Percentiles rank a stretch among this genome's conserved stretches.
Conservation (phyloP, 2,797 vertebrate genomes). For the Dendrocincla fuliginosa region DNA sequence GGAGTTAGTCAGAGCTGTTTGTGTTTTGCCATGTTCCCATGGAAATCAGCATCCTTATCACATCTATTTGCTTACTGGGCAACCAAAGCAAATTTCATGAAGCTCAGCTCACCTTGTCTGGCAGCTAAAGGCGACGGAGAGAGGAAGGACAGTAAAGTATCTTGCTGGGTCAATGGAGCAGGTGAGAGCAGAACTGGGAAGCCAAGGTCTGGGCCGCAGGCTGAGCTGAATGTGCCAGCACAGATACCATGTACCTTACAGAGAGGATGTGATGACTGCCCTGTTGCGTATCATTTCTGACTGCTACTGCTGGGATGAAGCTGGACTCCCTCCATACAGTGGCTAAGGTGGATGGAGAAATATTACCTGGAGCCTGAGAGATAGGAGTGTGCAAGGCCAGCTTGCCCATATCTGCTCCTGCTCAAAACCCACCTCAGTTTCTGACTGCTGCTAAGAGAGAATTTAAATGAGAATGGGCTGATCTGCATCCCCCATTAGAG, state of each 20-base stretch:
- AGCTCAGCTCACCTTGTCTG: not conserved
- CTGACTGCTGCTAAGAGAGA: not conserved
- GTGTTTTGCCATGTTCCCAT: not conserved
- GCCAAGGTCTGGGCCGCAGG: not conserved
- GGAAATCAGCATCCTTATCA: not conserved
- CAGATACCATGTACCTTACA: fast-evolving
- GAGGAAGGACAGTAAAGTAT: not conserved
- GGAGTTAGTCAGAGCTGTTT: not conserved
- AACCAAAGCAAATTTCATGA: not conserved
- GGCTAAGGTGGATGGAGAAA: not conserved
- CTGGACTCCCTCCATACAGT: not conserved
- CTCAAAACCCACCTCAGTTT: not conserved
- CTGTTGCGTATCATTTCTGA: not conserved
- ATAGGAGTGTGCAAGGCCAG: not conserved
- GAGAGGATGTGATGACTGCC: not conserved
- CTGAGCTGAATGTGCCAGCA: not conserved
- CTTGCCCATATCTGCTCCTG: not conserved
- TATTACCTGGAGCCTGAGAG: not conserved
- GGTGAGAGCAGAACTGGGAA: not conserved
- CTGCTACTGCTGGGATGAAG: not conserved
- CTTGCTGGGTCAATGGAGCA: not conserved
- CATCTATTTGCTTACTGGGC: not conserved
- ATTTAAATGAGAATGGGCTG: not conserved
- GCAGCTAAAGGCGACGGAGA: not conserved
- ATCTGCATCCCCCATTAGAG: not conserved